These are phyloP conservation scores for Xanthia icteritia DNA, from an alignment of 2,888 invertebrate species.

Conservation along the genomic window DNA sequence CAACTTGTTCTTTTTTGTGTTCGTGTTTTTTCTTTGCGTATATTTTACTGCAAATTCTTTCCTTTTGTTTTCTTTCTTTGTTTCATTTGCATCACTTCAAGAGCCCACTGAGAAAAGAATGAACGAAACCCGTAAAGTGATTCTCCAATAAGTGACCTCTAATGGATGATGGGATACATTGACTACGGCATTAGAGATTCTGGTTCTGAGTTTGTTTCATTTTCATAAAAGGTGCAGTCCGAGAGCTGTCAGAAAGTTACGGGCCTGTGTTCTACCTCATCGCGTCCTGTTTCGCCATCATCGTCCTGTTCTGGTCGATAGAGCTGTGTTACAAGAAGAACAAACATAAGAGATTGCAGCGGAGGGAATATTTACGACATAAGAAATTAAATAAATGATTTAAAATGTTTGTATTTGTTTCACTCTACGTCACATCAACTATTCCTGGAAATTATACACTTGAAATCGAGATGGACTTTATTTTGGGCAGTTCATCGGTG, in stretches of 20 bases:
- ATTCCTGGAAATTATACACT: background rate
- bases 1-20: no score
- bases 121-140: background rate
- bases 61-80: no score
- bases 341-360: slow-evolving; percentile 73
- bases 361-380: slow-evolving; percentile 60
- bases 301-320: slow-evolving; percentile 80
- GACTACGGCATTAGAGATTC: slow-evolving; percentile 80
- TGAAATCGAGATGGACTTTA: background rate
- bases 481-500: background rate
- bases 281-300: slow-evolving; percentile 79
- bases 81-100: background rate
- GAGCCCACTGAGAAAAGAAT: background rate
- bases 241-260: slow-evolving; percentile 90
- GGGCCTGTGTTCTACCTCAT: slow-evolving; percentile 90
- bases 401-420: background rate
- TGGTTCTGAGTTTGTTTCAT: slow-evolving; percentile 78
- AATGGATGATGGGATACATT: slow-evolving; percentile 92
- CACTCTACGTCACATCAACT: background rate
- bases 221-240: slow-evolving; percentile 87
- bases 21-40: no score
- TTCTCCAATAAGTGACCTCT: slow-evolving; percentile 87
- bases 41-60: no score
- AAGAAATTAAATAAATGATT: slow-evolving; percentile 60
- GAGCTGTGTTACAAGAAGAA: slow-evolving; percentile 81